Conservation (phyloP, 2,888 invertebrate species). For the Trachelus troglodyta region DNA sequence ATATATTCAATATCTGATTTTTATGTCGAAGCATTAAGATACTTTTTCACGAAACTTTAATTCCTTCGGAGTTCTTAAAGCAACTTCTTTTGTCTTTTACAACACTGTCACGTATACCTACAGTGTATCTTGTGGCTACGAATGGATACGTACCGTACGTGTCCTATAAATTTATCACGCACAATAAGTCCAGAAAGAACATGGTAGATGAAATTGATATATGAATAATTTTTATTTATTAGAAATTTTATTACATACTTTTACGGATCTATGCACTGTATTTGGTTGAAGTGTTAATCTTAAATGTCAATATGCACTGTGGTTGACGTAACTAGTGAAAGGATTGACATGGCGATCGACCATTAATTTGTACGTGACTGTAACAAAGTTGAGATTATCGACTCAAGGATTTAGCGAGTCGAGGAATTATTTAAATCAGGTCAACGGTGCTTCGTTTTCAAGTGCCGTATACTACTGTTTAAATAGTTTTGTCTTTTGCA, state of each 20-base stretch:
- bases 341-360: background rate
- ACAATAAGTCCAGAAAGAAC: background rate
- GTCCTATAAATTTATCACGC: slow-evolving; percentile 29
- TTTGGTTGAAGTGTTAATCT: background rate
- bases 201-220: background rate
- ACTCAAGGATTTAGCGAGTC: background rate
- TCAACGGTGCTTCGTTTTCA: background rate
- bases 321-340: background rate
- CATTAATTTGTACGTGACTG: background rate
- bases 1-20: background rate
- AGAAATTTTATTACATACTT: background rate
- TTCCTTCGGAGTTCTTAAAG: background rate
- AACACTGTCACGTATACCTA: background rate
- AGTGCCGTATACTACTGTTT: background rate
- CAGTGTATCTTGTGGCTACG: background rate
- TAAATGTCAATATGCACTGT: background rate
- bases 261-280: background rate
- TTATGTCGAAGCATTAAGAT: background rate
- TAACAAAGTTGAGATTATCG: background rate
- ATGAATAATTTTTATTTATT: background rate
- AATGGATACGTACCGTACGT: slow-evolving; percentile 21
- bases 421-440: background rate
- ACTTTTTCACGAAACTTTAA: background rate
- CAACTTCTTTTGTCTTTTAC: background rate
- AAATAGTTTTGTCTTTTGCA: background rate